Evolutionary conservation across 1,140 invertebrate species (phyloP), one percentile per base, ranked within the genome.

Genomic region (Ericerus pela): DNA sequence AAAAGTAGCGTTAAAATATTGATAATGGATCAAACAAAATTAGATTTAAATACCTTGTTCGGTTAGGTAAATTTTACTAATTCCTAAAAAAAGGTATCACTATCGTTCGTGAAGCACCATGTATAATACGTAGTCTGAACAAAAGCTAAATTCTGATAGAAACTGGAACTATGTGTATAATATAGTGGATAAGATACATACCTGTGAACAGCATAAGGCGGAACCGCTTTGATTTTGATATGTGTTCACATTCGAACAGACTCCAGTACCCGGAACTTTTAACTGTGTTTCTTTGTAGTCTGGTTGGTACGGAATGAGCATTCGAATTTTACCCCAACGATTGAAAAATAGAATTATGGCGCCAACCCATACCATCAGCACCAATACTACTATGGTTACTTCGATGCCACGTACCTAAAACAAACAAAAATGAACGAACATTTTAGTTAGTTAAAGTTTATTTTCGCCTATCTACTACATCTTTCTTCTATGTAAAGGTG

Each of bases 301-400:
- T 1, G 82, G 85, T 63, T 85, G 85, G 68, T 85, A 88, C 3
- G 83, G 85, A 65, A 85, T 82, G 67, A 87, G 67, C 84, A 86
- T 85, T 58, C 84, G 76, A 58, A 88, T 88, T 72, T 88, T 88
- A 56, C 84, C 84, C 85, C 85, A 88, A 52, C 85, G 78, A 70
- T 86, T 86, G 73, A 87, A 84, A 69, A 86, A 86, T 5, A 87
- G 70, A 1, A 80, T 78, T 18, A 88, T 85, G 6, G 83, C 82
- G 1, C 78, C 82, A 8, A 84, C 76, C 84, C 84, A 88, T 1
- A 86, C 72, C 2, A 84, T 66, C 0, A 88, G 69, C 0, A 86
- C 82, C 43, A 86, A 72, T 2, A 81, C 70, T 4, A 88, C 82
- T 51, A 88, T 82, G 12, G 84, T 71, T 1, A 81, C 77, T 65